Conservation (phyloP, 1,140 invertebrate species). For the Camponotus floridanus region DNA sequence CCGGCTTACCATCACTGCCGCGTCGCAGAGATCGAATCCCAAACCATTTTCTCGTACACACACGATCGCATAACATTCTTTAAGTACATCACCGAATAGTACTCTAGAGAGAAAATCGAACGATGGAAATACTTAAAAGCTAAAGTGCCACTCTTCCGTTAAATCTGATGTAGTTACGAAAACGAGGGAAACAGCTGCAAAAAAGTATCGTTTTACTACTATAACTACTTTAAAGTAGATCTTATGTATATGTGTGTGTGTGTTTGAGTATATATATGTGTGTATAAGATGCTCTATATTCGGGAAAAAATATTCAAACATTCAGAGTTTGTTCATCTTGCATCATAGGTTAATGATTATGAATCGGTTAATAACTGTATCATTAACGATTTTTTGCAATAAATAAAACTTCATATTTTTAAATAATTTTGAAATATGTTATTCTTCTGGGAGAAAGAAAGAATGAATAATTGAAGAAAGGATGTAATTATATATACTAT, state of each 20-base stretch:
- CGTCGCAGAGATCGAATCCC: slow-evolving; percentile 15
- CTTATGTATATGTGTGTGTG: not conserved
- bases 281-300: not conserved
- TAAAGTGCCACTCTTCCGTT: not conserved
- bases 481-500: slow-evolving; percentile 10
- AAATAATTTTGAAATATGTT: not conserved
- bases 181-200: not conserved
- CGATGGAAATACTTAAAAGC: not conserved
- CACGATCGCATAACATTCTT: slow-evolving; percentile 25
- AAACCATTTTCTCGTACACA: slow-evolving; percentile 20
- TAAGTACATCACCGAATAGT: not conserved
- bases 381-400: not conserved
- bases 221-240: too few relatives aligned
- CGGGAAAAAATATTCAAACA: not conserved
- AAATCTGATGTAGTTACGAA: not conserved
- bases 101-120: slow-evolving; percentile 8
- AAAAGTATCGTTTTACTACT: too few relatives aligned
- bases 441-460: not conserved
- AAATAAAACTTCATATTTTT: not conserved
- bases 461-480: not conserved
- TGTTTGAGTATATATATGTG: not conserved
- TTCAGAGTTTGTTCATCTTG: not conserved
- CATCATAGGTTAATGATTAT: too few relatives aligned
- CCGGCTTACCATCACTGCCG: slow-evolving; percentile 36
- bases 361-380: not conserved